Evolutionary conservation across 2,888 invertebrate species (phyloP), one percentile per base, ranked within the genome.

Genomic region (Neoascia interrupta): DNA sequence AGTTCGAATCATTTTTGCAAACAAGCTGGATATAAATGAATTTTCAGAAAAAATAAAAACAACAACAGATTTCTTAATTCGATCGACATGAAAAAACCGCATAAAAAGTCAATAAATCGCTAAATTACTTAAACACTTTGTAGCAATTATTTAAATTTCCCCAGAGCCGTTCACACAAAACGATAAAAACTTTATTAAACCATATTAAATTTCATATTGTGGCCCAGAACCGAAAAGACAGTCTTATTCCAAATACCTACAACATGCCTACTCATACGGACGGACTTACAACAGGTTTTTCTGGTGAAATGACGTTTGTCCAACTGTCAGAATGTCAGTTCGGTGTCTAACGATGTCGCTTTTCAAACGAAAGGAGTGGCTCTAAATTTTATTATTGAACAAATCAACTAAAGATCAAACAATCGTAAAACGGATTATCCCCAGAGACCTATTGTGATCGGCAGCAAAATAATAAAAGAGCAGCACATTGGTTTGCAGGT

Each of bases 61-160:
- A n/a, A n/a, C n/a, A n/a, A n/a, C 16, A 26, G 18, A 47, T 47
- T 36, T 45, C 16, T 58, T 47, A 39, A 41, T 41, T 31, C 23
- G 53, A 51, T 34, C 36, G 43, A 64, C 49, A 61, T 39, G 13
- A 23, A 56, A 51, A 66, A 58, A 3, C 11, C 41, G 15, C 51
- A 31, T 64, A 73, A 53, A 58, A 53, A 31, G 5, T n/a, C 26
- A 21, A 36, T 47, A 37, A 73, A 73, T 64, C 58, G 58, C 58
- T 36, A 58, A n/a, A n/a, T n/a, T n/a, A n/a, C n/a, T n/a, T n/a
- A n/a, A 66, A 73, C 37, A 43, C 36, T 64, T 66, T 66, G 45
- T 58, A 43, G 51, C 16, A 51, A 66, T 73, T 66, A 73, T 53
- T 73, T 60, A 73, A 66, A 66, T 73, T 58, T 72, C 21, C 26